These are phyloP conservation scores for Tridacna crocea DNA, from an alignment of 2,888 invertebrate genomes.

Conservation along the genomic window DNA sequence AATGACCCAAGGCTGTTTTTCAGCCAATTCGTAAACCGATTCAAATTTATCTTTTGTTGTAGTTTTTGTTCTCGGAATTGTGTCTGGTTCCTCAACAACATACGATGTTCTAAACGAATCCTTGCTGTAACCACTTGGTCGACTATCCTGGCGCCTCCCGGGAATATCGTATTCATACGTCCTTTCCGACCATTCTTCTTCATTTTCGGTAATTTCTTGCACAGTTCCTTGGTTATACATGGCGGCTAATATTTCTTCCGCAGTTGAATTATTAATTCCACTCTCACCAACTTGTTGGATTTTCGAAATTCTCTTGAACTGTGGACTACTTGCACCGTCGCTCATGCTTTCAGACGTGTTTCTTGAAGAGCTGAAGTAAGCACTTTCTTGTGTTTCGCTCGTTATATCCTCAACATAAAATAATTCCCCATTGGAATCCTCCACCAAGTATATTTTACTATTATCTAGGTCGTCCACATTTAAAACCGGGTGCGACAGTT, in stretches of 20 bases:
- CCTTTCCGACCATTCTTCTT: slow-evolving; percentile 61
- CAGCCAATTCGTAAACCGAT: slow-evolving; percentile 61
- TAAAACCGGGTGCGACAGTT: slow-evolving; percentile 49
- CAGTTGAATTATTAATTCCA: slow-evolving; percentile 62
- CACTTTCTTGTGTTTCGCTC: slow-evolving; percentile 66
- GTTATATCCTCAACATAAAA: slow-evolving; percentile 74
- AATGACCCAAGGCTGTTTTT: slow-evolving; percentile 55
- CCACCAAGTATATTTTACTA: slow-evolving; percentile 63
- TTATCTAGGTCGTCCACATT: slow-evolving; percentile 61
- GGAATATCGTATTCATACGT: slow-evolving; percentile 61
- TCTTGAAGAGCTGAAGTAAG: slow-evolving; percentile 62
- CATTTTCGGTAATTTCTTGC: slow-evolving; percentile 63
- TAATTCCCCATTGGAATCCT: slow-evolving; percentile 70
- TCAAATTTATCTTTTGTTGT: slow-evolving; percentile 53
- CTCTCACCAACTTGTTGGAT: slow-evolving; percentile 60
- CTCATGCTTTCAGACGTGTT: slow-evolving; percentile 55
- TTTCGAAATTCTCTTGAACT: slow-evolving; percentile 58
- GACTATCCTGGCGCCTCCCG: background rate
- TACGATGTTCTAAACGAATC: slow-evolving; percentile 54
- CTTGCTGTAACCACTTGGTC: slow-evolving; percentile 39
- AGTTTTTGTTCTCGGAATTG: slow-evolving; percentile 38
- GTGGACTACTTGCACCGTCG: slow-evolving; percentile 55
- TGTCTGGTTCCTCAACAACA: slow-evolving; percentile 59
- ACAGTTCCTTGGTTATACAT: slow-evolving; percentile 61
- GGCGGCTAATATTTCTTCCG: slow-evolving; percentile 65